Base-by-base conservation (phyloP, 2,888 invertebrate genomes). In the Meliscaeva auricollis region DNA sequence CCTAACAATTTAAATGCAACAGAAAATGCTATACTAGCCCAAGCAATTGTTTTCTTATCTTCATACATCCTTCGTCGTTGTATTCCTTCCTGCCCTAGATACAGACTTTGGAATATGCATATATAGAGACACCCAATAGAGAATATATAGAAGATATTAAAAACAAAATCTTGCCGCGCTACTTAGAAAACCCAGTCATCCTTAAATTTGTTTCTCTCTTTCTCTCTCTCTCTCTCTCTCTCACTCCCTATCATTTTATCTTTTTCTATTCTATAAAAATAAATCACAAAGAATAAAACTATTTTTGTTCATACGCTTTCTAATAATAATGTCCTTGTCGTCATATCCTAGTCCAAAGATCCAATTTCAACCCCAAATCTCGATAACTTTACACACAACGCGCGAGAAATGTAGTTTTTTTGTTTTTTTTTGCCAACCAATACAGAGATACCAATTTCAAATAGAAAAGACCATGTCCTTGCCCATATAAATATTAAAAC, bases 401-500 rank as follows among this genome's bases (percentile, higher is more conserved):
- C 50, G 50, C 30, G 15, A 58, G 15, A 13, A 6, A 35, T 35
- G 6, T n/a, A n/a, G n/a, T n/a, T n/a, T n/a, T n/a, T n/a, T n/a
- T n/a, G n/a, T n/a, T 26, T 15, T 20, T 26, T 48, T 26, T 26
- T 3, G 44, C 32, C n/a, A n/a, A 48, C 74, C 41, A 41, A 74
- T 38, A 62, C 13, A 69, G 17, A 8, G 6, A 15, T 4, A 4
- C 8, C 13, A 26, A 50, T 17, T 41, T 66, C 44, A 13, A 11
- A 26, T 11, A 58, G 38, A n/a, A 32, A 50, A 64, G 81, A 69
- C 81, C 85, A 77, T 80, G 84, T 85, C 84, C 80, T 85, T 85
- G 72, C 68, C 68, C 80, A 76, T 85, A 80, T 68, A 80, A 75
- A 80, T 76, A 44, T 62, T 60, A 70, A 84, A 54, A 41, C 38